Evolutionary conservation across 2,113 vertebrate genomes (phyloP).

Genomic region (Aphyosemion australe): DNA sequence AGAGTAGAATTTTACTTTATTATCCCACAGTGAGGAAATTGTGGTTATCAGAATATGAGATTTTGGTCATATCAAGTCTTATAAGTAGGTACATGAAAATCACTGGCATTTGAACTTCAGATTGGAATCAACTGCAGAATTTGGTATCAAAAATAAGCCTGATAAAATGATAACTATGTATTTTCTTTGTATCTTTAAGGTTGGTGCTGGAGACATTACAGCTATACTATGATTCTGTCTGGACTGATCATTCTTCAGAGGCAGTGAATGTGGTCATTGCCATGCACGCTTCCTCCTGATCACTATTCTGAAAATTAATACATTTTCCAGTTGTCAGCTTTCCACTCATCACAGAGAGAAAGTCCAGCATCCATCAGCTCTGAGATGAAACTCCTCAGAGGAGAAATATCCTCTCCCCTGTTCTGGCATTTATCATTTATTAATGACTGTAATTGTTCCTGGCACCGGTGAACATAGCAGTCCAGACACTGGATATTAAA

Average conservation of each 20-base stretch:
- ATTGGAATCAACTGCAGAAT: no score
- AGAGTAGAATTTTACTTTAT: no score
- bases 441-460: slow-evolving; percentile 69
- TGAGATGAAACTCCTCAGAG: slow-evolving; percentile 39
- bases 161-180: no score
- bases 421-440: slow-evolving; percentile 70
- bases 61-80: no score
- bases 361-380: slow-evolving; percentile 43
- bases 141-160: no score
- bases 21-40: no score
- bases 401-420: slow-evolving; percentile 48
- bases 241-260: slow-evolving; percentile 25
- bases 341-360: slow-evolving; percentile 35
- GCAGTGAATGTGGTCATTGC: background rate
- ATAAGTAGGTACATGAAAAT: no score
- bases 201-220: no score
- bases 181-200: no score
- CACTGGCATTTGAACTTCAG: no score
- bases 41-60: no score
- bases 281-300: slow-evolving; percentile 15
- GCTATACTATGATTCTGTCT: no score
- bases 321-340: slow-evolving; percentile 33
- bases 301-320: slow-evolving; percentile 45
- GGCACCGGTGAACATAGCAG: slow-evolving; percentile 58
- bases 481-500: slow-evolving; percentile 69